Base-by-base conservation (phyloP, 2,113 vertebrate genomes). In the Lethenteron reissneri region DNA sequence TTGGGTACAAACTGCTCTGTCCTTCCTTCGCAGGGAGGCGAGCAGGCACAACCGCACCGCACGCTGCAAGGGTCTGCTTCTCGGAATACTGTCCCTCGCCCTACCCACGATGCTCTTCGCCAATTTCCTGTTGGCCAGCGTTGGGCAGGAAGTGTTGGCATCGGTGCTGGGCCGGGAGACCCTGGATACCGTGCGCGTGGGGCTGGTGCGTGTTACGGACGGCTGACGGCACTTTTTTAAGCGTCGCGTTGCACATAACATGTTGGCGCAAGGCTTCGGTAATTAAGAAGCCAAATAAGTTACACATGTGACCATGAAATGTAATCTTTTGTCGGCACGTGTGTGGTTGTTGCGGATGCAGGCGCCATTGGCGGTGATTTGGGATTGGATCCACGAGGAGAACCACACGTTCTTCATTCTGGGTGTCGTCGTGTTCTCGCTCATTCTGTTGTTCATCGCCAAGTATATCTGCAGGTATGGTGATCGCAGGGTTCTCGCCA, bases 371-470 rank as follows among this genome's bases (percentile, higher is more conserved):
- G 78, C 79, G 69, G 80, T 58, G 11, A 4, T 77, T 1, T 81
- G 80, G 57, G 78, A 81, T 0, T 76, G 83, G 3, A 62, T 87
- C 62, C 77, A 82, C 11, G 72, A 70, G 62, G 78, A 81, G 62
- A 77, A 82, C 19, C 79, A 76, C 76, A 73, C 84, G 1, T 84
- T 84, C 70, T 25, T 75, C 57, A 80, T 80, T 25, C 78, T 76
- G 1, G 81, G 78, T 1, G 78, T 86, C 56, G 73, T 83, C n/a
- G 17, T 81, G 6, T 74, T 85, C 58, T 85, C 84, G 21, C 77
- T 85, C 72, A 71, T 85, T 21, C 74, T 87, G 68, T 80, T 87
- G 72, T 62, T 86, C 69, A 62, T 84, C 4, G 77, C 84, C 9
- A 82, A 78, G 56, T 79, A 80, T 71, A 80, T 74, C 73, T 83